Evolutionary conservation across 1,140 invertebrate genomes (phyloP), one percentile per base, ranked within the genome.

Genomic region (Lucilia sericata): DNA sequence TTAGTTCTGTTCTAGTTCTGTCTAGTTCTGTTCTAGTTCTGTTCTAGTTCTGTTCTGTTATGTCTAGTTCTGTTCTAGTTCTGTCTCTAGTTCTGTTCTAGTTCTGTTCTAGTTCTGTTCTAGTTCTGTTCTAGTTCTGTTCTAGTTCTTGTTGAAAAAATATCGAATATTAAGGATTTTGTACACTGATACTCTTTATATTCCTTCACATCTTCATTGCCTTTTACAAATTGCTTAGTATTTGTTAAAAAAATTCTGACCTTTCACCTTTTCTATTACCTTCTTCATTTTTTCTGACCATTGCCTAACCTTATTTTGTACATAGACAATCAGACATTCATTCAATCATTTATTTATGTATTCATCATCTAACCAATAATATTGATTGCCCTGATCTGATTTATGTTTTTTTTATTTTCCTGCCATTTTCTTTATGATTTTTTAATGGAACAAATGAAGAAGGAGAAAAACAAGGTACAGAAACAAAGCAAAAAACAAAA

Each of bases 401-500:
- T 75, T 75, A 75, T 75, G 74, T n/a, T 14, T 75, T 75, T 34
- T 75, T 30, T 30, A 30, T 30, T 75, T 75, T 34, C 74, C 30
- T 25, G 30, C 12, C 14, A 34, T 75, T 14, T 75, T 13, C 9
- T 55, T 55, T 42, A 42, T 10, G 42, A 42, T 42, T 42, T 42
- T 10, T 8, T 42, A 42, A 42, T 42, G 10, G 42, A 30, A 30
- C 42, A 42, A 42, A 8, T 42, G 42, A 42, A 42, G 42, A 5
- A 3, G 42, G 42, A 42, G 10, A 7, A 42, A 42, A 42, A 55
- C 17, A 55, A 55, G 12, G 1, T 14, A 55, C 51, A 55, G 13
- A 55, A 55, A 55, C 21, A 13, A 75, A 75, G 10, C 25, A 75
- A 74, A 51, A 51, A 51, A 51, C 2, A 51, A 12, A 17, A 55